A percentile compares a stretch with the other conserved stretches of the same genome.
Conservation (phyloP, 2,113 vertebrate species). For the Scolopax mira region DNA sequence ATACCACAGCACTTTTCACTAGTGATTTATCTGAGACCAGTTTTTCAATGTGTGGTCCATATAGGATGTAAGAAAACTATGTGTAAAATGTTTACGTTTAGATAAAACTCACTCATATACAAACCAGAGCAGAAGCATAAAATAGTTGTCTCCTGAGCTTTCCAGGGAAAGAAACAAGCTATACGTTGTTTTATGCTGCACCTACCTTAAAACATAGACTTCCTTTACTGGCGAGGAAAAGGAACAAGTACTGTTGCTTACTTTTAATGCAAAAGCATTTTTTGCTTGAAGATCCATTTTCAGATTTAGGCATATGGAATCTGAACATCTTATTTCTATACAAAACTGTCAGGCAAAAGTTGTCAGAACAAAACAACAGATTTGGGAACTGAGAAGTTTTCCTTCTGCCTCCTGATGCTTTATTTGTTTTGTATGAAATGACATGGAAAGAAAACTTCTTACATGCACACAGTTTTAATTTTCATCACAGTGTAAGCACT, state of each 20-base stretch:
- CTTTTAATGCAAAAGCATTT: neutral
- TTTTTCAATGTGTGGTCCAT: neutral
- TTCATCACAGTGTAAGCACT: neutral
- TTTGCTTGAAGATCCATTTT: neutral
- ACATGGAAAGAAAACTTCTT: neutral
- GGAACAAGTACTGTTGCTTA: neutral
- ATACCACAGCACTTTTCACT: neutral
- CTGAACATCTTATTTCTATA: neutral
- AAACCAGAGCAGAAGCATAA: neutral
- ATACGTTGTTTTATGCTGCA: neutral
- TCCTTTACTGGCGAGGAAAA: neutral
- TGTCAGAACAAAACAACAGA: neutral
- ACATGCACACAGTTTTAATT: neutral
- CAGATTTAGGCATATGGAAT: neutral
- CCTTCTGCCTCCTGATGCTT: neutral
- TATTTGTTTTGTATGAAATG: neutral
- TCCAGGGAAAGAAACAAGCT: neutral
- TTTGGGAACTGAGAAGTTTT: neutral
- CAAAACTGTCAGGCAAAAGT: neutral
- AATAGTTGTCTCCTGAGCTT: neutral
- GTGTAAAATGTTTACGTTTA: neutral
- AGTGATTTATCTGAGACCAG: neutral
- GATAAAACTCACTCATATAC: neutral
- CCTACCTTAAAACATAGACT: neutral
- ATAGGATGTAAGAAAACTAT: neutral